Evolutionary conservation across 2,888 invertebrate species (phyloP), one percentile per base, ranked within the genome.

Genomic region (Erebia ligea): DNA sequence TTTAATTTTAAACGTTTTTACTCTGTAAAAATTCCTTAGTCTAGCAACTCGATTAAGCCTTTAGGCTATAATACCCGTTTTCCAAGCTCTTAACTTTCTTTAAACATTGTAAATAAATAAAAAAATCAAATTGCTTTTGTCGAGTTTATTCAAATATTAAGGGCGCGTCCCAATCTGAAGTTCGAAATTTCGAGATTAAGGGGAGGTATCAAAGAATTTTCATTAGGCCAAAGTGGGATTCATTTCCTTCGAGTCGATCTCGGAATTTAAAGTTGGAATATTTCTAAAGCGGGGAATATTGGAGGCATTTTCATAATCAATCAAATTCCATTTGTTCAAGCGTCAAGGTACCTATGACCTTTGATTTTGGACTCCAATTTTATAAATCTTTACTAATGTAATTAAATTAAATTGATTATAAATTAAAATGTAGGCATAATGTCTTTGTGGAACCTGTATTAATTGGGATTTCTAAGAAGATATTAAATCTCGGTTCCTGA

Each of bases 291-390:
- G 79, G 79, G 79, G 77, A 86, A 85, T 88, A 90, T 89, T 87
- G 86, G 83, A 84, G 86, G 87, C 90, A 89, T 91, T 90, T 87
- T 88, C 85, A 86, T 90, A 90, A 90, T 90, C 89, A 87, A 89
- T 89, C 89, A 88, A 76, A 73, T 73, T 68, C 72, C 72, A 73
- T 74, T 75, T 75, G 70, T 71, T 75, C 73, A 61, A 68, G 58
- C 52, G 68, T 67, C 68, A 72, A 70, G 70, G 73, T 69, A 62
- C 58, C 48, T 57, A 58, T 42, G 76, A 75, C 77, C 79, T 80
- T 79, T 70, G 63, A 57, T 19, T 67, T 68, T 52, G 56, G 42
- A n/a, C 64, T 25, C 3, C 19, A n/a, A 25, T 65, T 52, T 57
- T 56, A 58, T 45, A 66, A 66, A 61, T 63, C 59, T 58, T 69